Base-by-base conservation (phyloP, 2,888 invertebrate genomes). In the Zonitis immaculata region DNA sequence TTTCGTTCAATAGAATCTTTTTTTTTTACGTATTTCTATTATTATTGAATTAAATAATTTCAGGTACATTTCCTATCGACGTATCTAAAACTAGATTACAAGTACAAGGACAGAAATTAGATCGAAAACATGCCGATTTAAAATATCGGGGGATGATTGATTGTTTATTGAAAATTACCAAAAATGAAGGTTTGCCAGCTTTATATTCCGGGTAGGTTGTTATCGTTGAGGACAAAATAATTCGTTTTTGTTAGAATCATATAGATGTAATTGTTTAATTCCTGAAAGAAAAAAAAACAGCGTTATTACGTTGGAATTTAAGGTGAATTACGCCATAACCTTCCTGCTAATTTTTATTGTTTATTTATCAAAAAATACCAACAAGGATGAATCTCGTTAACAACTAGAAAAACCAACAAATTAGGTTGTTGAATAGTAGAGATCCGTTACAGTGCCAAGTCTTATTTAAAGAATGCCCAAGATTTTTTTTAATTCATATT, bases 51-150 rank as follows among this genome's bases (percentile, higher is more conserved):
- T n/a, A 45, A 44, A 9, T 16, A 39, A 50, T 68, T 72, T 11
- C 66, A 91, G 95, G 95, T 62, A 96, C 95, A 35, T 96, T 95
- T 79, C 95, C 95, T n/a, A 89, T 96, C 65, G 96, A 96, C 76
- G 92, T 94, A 26, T 91, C 95, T 18, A 96, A 96, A 79, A 95
- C 95, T 14, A 83, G 95, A 62, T 82, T 96, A 18, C 95, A 96
- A 79, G 84, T 96, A 69, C 96, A 96, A 77, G 96, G 95, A 1
- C 95, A 95, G 77, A 87, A 83, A 72, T 82, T 88, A 57, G 91
- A 90, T 74, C 80, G 84, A 62, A 83, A 83, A 55, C 83, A 88
- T 81, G 82, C 89, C 47, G 79, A 83, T 67, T 77, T 91, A 22
- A 86, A 86, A 62, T 96, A 96, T 74, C 83, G 86, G 52, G 95